phyloP scores from a whole-genome alignment of 2,797 vertebrate genomes.

The Crenichthys baileyi region DNA sequence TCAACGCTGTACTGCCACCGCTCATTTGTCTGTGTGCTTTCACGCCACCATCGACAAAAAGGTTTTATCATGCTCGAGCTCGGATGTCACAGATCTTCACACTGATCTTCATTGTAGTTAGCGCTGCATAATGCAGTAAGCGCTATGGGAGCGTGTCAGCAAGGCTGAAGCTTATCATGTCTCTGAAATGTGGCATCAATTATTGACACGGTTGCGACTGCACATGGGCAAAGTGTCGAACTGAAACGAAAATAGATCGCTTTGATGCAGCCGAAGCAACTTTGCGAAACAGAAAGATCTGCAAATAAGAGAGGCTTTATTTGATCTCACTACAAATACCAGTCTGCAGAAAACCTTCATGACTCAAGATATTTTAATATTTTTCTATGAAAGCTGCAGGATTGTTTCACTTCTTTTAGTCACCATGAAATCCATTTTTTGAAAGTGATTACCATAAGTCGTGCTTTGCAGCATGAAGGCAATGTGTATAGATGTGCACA shows the following conservation, averaged over 20 bases:
- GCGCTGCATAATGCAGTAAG: slow-evolving; percentile 53
- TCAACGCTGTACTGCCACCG: not conserved
- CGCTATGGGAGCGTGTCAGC: slow-evolving; percentile 27
- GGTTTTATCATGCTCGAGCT: slow-evolving; percentile 31
- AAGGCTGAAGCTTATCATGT: slow-evolving; percentile 20
- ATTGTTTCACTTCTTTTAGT: slow-evolving; percentile 19
- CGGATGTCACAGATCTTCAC: slow-evolving; percentile 20
- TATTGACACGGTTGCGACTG: slow-evolving; percentile 56
- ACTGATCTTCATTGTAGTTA: slow-evolving; percentile 37
- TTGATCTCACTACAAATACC: slow-evolving; percentile 19
- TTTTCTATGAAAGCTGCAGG: slow-evolving; percentile 19
- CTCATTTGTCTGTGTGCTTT: slow-evolving; percentile 22
- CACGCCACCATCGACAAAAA: slow-evolving; percentile 11
- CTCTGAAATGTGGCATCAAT: slow-evolving; percentile 51
- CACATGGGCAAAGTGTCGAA: slow-evolving; percentile 43
- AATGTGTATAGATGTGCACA: not conserved
- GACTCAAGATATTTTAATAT: slow-evolving; percentile 17
- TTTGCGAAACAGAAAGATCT: not conserved
- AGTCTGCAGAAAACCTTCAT: slow-evolving; percentile 25
- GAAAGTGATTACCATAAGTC: not conserved
- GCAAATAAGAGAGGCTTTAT: slow-evolving; percentile 22
- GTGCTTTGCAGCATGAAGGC: not conserved
- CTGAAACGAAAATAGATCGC: slow-evolving; percentile 41
- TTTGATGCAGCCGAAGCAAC: slow-evolving; percentile 34
- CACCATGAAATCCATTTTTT: slow-evolving; percentile 10